Conservation (phyloP, 2,113 vertebrate genomes). For the Noturus placidus region DNA sequence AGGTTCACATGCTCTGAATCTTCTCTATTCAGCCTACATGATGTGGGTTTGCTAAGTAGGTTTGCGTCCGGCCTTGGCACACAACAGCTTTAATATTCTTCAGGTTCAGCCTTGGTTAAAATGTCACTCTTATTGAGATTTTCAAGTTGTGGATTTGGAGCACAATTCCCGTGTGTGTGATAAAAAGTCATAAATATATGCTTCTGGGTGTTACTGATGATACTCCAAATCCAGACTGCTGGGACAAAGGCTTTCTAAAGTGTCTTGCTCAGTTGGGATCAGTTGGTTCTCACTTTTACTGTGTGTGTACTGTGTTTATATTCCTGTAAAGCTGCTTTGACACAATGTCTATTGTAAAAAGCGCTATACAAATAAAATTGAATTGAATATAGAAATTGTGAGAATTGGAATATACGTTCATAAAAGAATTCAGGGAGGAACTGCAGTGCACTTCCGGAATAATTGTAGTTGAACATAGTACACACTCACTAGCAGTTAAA, state of each 20-base stretch:
- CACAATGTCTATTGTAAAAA: too few relatives aligned
- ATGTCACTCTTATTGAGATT: background rate
- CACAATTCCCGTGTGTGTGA: background rate
- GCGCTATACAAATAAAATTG: too few relatives aligned
- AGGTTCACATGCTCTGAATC: background rate
- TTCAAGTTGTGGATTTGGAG: background rate
- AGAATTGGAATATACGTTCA: background rate
- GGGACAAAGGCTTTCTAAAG: too few relatives aligned
- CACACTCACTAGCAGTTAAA: background rate
- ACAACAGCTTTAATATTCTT: constrained; percentile 12
- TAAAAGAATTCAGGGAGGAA: background rate
- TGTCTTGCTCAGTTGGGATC: too few relatives aligned
- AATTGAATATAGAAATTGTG: background rate
- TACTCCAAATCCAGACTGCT: too few relatives aligned
- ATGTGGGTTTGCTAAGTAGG: background rate
- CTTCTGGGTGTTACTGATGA: background rate
- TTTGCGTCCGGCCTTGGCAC: constrained; percentile 6
- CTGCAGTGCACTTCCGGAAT: background rate
- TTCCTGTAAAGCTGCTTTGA: too few relatives aligned
- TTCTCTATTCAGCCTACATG: background rate
- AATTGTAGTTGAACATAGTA: background rate
- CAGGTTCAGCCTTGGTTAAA: background rate
- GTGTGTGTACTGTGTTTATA: too few relatives aligned
- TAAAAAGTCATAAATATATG: background rate
- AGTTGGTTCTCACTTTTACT: too few relatives aligned